Percentiles rank a stretch among this genome's conserved stretches.
Conservation (phyloP, 2,113 vertebrate genomes). For the Archocentrus centrarchus region DNA sequence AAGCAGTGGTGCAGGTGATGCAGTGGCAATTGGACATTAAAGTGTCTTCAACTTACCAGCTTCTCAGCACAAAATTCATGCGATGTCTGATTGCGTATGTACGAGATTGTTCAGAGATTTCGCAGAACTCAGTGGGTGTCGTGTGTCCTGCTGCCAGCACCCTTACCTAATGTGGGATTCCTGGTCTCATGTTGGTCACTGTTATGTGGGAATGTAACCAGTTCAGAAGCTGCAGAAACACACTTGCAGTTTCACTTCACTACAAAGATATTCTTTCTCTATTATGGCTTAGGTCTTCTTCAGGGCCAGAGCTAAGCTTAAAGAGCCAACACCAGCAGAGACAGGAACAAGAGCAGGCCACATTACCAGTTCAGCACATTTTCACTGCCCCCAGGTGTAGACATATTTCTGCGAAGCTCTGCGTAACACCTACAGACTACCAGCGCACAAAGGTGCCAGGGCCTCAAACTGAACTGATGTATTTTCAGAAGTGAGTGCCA, state of each 20-base stretch:
- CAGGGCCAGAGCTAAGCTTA: neutral
- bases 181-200: neutral
- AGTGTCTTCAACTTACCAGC: neutral
- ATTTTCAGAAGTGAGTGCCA: neutral
- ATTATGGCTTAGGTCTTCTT: neutral
- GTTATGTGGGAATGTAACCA: too few species aligned
- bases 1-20: neutral
- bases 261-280: neutral
- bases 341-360: neutral
- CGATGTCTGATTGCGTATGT: neutral
- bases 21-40: neutral
- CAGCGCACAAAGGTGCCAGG: neutral
- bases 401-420: too few species aligned
- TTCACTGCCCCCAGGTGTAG: neutral
- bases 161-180: neutral
- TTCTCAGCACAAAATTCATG: neutral
- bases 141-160: neutral
- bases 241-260: neutral
- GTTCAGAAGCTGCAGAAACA: too few species aligned
- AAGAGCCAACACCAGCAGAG: neutral
- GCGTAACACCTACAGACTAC: neutral
- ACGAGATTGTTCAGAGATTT: neutral
- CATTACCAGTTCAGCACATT: neutral
- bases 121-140: neutral
- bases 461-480: accelerated